Evolutionary conservation across 2,888 invertebrate species (phyloP).

Genomic region (Zelleria hepariella): DNA sequence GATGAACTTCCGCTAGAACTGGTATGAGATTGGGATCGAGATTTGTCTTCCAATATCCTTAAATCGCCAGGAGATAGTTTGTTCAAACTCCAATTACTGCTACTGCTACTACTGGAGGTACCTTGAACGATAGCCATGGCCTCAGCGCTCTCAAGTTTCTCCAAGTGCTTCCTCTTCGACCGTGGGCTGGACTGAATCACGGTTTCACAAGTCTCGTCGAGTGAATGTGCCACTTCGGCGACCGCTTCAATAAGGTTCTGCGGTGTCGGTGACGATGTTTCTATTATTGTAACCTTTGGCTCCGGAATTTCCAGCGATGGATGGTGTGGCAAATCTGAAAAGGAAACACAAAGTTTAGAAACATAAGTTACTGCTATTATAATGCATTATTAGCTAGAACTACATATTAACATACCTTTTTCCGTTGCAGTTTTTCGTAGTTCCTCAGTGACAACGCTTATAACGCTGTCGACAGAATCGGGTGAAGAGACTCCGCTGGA

Average conservation of each 20-base stretch:
- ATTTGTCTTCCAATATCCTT: slow-evolving; percentile 59
- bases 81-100: slow-evolving; percentile 68
- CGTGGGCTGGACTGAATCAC: slow-evolving; percentile 76
- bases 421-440: slow-evolving; percentile 55
- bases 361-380: not conserved
- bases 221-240: slow-evolving; percentile 75
- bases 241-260: slow-evolving; percentile 75
- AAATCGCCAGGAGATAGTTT: slow-evolving; percentile 66
- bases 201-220: slow-evolving; percentile 79
- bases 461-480: slow-evolving; percentile 89
- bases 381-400: not conserved
- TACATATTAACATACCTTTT: slow-evolving; percentile 41
- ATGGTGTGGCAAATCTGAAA: slow-evolving; percentile 19
- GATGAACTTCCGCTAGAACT: slow-evolving; percentile 68
- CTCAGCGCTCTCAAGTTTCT: slow-evolving; percentile 62
- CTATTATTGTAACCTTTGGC: slow-evolving; percentile 27
- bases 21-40: slow-evolving; percentile 62
- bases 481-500: slow-evolving; percentile 90
- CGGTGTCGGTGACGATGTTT: slow-evolving; percentile 34
- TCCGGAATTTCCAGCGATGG: slow-evolving; percentile 28
- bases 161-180: slow-evolving; percentile 62
- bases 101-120: slow-evolving; percentile 64
- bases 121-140: slow-evolving; percentile 61
- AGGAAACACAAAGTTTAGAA: not conserved
- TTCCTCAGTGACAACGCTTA: slow-evolving; percentile 80